phyloP scores from a whole-genome alignment of 2,797 vertebrate species.

The Chanos chanos region DNA sequence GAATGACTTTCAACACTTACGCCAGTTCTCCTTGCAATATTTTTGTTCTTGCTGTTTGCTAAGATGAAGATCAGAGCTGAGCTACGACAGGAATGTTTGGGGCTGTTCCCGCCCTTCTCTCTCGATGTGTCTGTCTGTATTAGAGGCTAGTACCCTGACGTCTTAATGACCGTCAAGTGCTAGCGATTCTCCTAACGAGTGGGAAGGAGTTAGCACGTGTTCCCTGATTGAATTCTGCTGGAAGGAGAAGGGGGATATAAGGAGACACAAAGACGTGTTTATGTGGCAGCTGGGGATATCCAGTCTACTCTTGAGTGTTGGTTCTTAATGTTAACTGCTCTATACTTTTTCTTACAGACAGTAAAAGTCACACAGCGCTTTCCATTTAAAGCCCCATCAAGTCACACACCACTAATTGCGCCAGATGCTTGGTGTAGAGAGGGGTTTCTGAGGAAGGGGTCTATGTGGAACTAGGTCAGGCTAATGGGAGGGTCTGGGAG shows the following conservation, averaged over 20 bases:
- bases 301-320: neutral
- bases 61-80: slow-evolving; percentile 12
- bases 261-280: slow-evolving; percentile 4
- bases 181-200: slow-evolving; percentile 22
- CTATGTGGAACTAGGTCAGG: no score
- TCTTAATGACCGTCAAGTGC: slow-evolving; percentile 31
- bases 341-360: neutral
- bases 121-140: neutral
- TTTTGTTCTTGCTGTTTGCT: neutral
- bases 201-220: slow-evolving; percentile 11
- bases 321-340: neutral
- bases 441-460: no score
- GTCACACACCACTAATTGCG: no score
- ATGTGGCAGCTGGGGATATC: slow-evolving; percentile 7
- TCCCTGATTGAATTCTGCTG: slow-evolving; percentile 28
- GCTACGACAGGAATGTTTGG: slow-evolving; percentile 26
- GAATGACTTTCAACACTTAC: neutral
- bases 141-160: slow-evolving; percentile 7
- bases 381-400: no score
- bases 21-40: slow-evolving; percentile 12
- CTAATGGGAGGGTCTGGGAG: no score
- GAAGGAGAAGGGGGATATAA: neutral
- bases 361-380: no score
- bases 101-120: slow-evolving; percentile 18
- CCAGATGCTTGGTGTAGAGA: no score